A percentile compares a stretch with the other conserved stretches of the same genome.
Conservation (phyloP, 2,888 invertebrate species). For the Apamea sordens region DNA sequence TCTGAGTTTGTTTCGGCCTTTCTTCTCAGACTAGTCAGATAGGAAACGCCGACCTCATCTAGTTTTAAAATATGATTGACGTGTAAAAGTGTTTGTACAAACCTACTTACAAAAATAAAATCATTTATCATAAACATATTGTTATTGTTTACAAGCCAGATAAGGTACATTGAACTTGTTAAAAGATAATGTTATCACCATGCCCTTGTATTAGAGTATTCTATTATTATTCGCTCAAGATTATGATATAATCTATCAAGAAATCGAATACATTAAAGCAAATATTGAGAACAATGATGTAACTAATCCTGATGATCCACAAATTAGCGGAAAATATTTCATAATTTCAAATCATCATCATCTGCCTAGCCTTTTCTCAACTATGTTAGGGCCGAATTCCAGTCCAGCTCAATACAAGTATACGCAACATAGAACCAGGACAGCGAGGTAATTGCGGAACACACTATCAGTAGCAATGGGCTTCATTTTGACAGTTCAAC, state of each 20-base stretch:
- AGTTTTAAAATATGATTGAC: no score
- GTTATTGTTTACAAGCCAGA: constrained; percentile 44
- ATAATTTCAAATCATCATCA: not conserved
- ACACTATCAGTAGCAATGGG: no score
- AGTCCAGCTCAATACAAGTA: not conserved
- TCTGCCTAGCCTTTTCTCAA: not conserved
- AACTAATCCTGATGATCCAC: not conserved
- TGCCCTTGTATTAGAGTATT: not conserved
- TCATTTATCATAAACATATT: no score
- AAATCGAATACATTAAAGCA: not conserved
- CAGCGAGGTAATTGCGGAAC: no score
- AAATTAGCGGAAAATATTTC: not conserved
- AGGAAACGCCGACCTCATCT: no score
- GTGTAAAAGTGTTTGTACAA: no score
- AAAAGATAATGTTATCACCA: constrained; percentile 40
- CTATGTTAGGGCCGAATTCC: no score
- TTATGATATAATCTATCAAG: constrained; percentile 4
- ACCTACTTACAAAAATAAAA: no score
- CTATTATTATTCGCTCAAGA: constrained; percentile 17
- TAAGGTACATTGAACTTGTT: constrained; percentile 59
- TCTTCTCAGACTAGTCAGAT: no score
- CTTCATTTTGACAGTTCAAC: no score
- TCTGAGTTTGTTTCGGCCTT: no score
- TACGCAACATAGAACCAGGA: no score
- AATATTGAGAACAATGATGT: not conserved